These are phyloP conservation scores for Fistularia commersonii DNA, from an alignment of 2,797 vertebrate genomes.

Conservation along the genomic window DNA sequence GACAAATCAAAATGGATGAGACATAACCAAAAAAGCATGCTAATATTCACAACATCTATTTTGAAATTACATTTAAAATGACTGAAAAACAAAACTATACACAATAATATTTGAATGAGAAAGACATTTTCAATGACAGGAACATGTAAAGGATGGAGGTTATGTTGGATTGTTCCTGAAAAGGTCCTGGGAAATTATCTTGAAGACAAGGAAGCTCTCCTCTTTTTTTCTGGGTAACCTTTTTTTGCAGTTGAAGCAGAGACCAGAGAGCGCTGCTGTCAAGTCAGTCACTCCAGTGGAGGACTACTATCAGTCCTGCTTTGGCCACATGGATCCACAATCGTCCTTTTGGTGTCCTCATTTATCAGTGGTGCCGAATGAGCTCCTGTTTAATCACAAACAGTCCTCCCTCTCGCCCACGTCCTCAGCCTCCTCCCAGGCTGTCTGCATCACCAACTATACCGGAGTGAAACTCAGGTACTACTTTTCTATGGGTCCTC, in stretches of 20 bases:
- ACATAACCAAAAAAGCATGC: too few species aligned
- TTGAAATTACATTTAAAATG: not conserved
- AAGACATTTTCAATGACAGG: too few species aligned
- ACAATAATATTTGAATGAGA: too few species aligned
- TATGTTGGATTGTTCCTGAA: too few species aligned
- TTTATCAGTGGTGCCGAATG: constrained; percentile 74
- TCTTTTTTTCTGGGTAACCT: constrained; percentile 8
- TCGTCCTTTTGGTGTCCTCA: constrained; percentile 49
- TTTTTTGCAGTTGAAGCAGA: constrained; percentile 47
- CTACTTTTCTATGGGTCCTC: too few species aligned
- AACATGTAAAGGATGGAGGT: not conserved
- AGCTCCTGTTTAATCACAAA: constrained; percentile 82
- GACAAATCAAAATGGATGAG: too few species aligned
- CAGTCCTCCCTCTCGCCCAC: constrained; percentile 25
- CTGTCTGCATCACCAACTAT: constrained; percentile 83
- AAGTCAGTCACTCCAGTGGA: constrained; percentile 54
- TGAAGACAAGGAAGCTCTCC: not conserved
- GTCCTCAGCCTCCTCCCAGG: constrained; percentile 41
- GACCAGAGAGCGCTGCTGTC: constrained; percentile 22
- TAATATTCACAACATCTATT: too few species aligned
- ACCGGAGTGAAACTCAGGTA: constrained; percentile 81
- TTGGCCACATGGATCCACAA: constrained; percentile 11
- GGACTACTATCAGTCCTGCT: constrained; percentile 72
- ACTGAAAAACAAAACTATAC: not conserved
- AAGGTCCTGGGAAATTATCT: too few species aligned